Base-by-base conservation (phyloP, 1,140 invertebrate species). In the Drosophila sucinea region DNA sequence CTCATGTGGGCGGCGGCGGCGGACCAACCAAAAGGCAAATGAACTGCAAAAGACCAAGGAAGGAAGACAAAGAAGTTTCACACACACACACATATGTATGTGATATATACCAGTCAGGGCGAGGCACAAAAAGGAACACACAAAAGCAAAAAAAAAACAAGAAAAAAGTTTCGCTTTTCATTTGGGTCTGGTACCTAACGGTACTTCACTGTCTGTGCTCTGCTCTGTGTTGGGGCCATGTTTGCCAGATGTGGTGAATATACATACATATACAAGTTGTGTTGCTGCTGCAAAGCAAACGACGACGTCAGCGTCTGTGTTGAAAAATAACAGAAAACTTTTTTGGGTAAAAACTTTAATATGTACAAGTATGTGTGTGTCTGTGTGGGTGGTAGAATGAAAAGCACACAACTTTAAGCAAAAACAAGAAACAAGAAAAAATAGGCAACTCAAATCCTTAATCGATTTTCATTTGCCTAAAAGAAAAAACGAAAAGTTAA, bases 81-180 rank as follows among this genome's bases (percentile, higher is more conserved):
- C 23, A 27, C 44, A 51, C 44, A 27, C 44, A 51, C 7, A 27
- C n/a, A 10, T 27, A 27, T 27, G 25, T 10, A 17, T 11, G 1
- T 17, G 3, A n/a, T 51, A 23, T 51, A 51, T 51, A n/a, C 25
- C 44, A 51, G 44, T 60, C 76, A 70, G 66, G 71, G 77, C 81
- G 81, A 77, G 77, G 78, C 77, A 73, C 40, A 11, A 62, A 83
- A 70, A 55, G 62, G 79, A 70, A 44, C 57, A 32, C 70, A 75
- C 57, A 67, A 75, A 60, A 68, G 65, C 60, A 69, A 80, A 77
- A 63, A 60, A 64, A 65, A 60, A 69, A 80, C 72, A 63, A 60
- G 60, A 65, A 60, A 68, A 84, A 84, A 81, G 81, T 84, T 84
- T 84, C 81, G 81, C 81, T 84, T 84, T 84, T 85, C 77, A 84